These are phyloP conservation scores for Athalia rosae DNA, from an alignment of 2,888 invertebrate species.

Conservation along the genomic window DNA sequence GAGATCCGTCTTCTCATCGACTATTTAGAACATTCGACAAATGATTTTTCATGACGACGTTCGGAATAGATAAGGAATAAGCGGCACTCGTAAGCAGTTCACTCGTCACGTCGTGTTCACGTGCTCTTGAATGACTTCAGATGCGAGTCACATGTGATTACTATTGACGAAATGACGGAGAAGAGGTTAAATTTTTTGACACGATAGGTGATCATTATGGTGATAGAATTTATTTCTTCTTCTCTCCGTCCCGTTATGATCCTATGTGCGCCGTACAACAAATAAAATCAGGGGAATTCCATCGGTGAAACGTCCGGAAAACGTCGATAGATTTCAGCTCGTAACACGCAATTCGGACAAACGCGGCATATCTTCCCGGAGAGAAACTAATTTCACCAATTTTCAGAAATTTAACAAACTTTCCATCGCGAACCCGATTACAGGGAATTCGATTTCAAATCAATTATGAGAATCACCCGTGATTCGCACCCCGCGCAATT, in stretches of 20 bases:
- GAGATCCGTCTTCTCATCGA: background rate
- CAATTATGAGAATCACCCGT: background rate
- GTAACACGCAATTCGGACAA: too few relatives aligned
- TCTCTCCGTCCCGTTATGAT: too few relatives aligned
- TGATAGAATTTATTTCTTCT: background rate
- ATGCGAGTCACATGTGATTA: slow-evolving; percentile 15
- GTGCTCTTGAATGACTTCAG: slow-evolving; percentile 25
- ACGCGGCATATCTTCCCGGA: too few relatives aligned
- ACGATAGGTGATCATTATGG: background rate
- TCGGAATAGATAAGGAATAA: slow-evolving; percentile 27
- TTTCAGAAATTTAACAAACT: background rate
- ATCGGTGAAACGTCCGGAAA: too few relatives aligned
- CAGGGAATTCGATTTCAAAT: background rate
- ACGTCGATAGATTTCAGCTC: too few relatives aligned
- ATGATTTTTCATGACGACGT: slow-evolving; percentile 19
- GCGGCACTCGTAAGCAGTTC: background rate
- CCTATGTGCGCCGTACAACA: too few relatives aligned
- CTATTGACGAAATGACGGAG: slow-evolving; percentile 28
- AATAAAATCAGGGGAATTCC: too few relatives aligned
- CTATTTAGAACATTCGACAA: background rate
- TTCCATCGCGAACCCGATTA: background rate
- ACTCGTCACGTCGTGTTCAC: slow-evolving; percentile 25
- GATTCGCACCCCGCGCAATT: background rate
- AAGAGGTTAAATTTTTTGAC: slow-evolving; percentile 27
- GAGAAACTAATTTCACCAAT: too few relatives aligned